Conservation (phyloP, 2,797 vertebrate species). For the Hypotaenidia philippensis region DNA sequence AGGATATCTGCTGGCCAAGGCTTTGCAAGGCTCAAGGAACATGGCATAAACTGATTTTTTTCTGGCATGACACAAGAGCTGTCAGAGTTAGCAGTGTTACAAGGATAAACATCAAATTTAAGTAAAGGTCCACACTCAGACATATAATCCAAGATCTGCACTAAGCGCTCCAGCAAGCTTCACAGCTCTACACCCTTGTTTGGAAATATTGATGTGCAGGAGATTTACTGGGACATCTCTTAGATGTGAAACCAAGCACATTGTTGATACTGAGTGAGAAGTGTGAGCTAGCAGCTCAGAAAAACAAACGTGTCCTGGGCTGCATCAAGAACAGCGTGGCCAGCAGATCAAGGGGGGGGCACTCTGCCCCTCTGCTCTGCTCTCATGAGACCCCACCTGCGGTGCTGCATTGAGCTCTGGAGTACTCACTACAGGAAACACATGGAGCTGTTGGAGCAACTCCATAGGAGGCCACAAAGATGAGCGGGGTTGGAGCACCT, state of each 20-base stretch:
- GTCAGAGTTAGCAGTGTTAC: neutral
- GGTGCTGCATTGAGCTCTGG: too few species aligned
- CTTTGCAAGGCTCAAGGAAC: neutral
- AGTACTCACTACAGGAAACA: too few species aligned
- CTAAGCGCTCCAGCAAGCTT: neutral
- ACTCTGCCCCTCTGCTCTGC: too few species aligned
- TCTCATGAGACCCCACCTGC: too few species aligned
- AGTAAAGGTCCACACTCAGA: neutral
- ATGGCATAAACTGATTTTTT: neutral
- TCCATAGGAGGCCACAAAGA: too few species aligned
- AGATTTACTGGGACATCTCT: neutral
- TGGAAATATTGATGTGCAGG: neutral
- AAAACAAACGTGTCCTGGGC: too few species aligned
- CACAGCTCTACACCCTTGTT: neutral
- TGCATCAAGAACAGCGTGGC: too few species aligned
- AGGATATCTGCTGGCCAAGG: neutral
- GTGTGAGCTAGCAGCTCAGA: too few species aligned
- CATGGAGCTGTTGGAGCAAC: too few species aligned
- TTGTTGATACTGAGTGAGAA: too few species aligned
- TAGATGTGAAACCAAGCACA: neutral
- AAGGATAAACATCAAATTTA: neutral
- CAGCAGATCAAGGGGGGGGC: too few species aligned
- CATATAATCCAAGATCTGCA: neutral
- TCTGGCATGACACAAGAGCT: neutral
- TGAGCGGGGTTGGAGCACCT: too few species aligned